Base-by-base conservation (phyloP, 2,888 invertebrate genomes). In the Aporophyla nigra region DNA sequence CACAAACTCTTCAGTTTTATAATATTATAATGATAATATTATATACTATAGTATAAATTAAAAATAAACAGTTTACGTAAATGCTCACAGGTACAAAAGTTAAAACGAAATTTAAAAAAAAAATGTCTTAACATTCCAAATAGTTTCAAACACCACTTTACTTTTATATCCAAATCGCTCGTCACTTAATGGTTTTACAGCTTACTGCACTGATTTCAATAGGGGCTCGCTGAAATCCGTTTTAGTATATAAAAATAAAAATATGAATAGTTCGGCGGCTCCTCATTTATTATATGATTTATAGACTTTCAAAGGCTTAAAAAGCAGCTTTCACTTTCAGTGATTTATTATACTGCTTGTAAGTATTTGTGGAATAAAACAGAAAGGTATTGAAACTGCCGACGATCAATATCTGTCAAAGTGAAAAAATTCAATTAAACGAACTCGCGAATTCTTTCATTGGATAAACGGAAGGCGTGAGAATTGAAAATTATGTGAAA, bases 361-460 rank as follows among this genome's bases (percentile, higher is more conserved):
- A 93, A 94, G 93, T 95, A 93, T 94, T 94, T 93, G 92, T 91
- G 87, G 92, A 93, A 93, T 93, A 91, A 94, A 94, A 95, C 94
- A 94, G 92, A 92, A 92, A 93, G 92, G 92, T 93, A 94, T 94
- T 94, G 93, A 94, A 94, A 92, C 89, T 90, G 91, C 90, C 88
- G 88, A 90, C 93, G 93, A 95, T 95, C 95, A 95, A 95, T 96
- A 95, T 93, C 95, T 93, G 94, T 94, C 95, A 94, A 94, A 93
- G 93, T 86, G 90, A 90, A 93, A 94, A 95, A 94, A 93, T 89
- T 94, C 95, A 95, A 95, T 95, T 95, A 95, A 95, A 94, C 93
- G 90, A 90, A 89, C 88, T 89, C 88, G 87, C 88, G 91, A 91
- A 93, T 93, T 94, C 94, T 92, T 95, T 94, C 91, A 93, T 91